These are phyloP conservation scores for Polyodon spathula DNA, from an alignment of 2,113 vertebrate genomes.

Conservation along the genomic window DNA sequence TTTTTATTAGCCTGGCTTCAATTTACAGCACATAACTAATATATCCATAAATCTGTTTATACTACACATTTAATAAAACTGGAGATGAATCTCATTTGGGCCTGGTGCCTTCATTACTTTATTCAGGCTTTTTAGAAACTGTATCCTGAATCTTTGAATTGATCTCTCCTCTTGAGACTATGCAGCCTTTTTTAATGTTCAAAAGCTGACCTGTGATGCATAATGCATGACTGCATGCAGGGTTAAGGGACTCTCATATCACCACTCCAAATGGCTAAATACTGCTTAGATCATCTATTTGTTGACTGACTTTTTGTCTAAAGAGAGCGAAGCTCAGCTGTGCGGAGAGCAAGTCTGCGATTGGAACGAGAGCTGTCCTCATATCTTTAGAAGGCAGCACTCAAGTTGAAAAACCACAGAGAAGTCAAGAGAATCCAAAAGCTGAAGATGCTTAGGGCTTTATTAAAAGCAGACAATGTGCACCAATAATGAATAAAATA, in stretches of 20 bases:
- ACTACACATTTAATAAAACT: not conserved
- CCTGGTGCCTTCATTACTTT: not conserved
- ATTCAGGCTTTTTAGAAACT: not conserved
- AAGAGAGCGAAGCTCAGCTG: not conserved
- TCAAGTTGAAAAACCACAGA: no score
- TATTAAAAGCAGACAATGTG: no score
- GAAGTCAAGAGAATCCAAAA: no score
- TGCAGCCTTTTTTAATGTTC: not conserved
- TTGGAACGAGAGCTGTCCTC: no score
- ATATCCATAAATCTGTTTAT: not conserved
- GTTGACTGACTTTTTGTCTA: not conserved
- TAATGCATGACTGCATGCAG: not conserved
- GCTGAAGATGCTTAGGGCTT: no score
- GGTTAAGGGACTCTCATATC: not conserved
- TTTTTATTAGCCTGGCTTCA: not conserved
- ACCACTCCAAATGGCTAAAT: not conserved
- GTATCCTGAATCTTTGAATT: not conserved
- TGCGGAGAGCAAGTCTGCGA: no score
- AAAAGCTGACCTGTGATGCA: not conserved
- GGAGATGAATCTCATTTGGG: not conserved
- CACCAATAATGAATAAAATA: no score
- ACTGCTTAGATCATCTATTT: not conserved
- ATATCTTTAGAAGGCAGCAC: no score
- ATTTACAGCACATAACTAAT: not conserved
- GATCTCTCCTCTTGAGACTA: not conserved